These are phyloP conservation scores for Drosophila kohkoa DNA, from an alignment of 1,140 invertebrate species.

Conservation along the genomic window DNA sequence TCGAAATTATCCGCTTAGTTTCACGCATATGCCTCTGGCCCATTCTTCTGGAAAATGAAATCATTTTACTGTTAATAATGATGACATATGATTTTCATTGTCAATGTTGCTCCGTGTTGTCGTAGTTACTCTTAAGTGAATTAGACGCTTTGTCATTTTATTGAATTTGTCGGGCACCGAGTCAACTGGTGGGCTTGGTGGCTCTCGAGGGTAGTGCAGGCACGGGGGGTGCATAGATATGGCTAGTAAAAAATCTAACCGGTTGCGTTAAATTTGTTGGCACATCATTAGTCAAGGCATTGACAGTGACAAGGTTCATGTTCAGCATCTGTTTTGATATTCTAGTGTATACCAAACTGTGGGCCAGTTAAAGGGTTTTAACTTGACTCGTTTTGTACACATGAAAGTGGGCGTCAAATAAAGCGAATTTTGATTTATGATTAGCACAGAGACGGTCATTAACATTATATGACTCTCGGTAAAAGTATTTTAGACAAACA, in stretches of 20 bases:
- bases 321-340: constrained; percentile 79
- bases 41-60: constrained; percentile 80
- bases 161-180: constrained; percentile 51
- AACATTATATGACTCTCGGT: too few relatives aligned
- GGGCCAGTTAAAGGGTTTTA: constrained; percentile 44
- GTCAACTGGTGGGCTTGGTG: constrained; percentile 46
- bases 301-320: constrained; percentile 55
- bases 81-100: constrained; percentile 85
- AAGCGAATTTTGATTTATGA: constrained; percentile 59
- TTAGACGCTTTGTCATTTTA: constrained; percentile 77
- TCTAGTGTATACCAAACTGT: constrained; percentile 28
- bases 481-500: too few relatives aligned
- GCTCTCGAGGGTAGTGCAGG: neutral
- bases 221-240: constrained; percentile 6
- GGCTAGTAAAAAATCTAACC: constrained; percentile 45
- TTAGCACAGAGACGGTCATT: too few relatives aligned
- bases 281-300: constrained; percentile 80
- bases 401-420: constrained; percentile 38
- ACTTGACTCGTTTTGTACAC: constrained; percentile 17
- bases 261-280: constrained; percentile 83
- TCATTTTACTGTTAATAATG: constrained; percentile 85
- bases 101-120: constrained; percentile 68
- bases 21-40: constrained; percentile 69
- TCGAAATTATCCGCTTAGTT: constrained; percentile 84
- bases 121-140: constrained; percentile 72